phyloP scores from a whole-genome alignment of 2,797 vertebrate genomes.

The Pangasius macronema region DNA sequence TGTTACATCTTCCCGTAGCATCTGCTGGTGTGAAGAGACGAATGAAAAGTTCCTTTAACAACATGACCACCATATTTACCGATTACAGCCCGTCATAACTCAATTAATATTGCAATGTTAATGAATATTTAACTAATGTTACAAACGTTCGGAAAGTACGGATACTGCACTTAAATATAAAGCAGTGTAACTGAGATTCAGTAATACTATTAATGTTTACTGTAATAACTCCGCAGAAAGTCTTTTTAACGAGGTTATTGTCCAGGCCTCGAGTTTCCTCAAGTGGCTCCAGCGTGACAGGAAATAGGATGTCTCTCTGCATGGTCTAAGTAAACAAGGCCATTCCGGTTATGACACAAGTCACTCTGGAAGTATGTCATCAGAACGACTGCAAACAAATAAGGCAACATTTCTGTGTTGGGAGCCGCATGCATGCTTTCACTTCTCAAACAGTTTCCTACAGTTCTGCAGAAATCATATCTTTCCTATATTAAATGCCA shows the following conservation, averaged over 20 bases:
- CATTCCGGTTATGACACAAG: conserved; percentile 14
- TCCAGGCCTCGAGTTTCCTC: conserved; percentile 11
- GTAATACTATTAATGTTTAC: background rate
- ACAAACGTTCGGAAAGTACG: background rate
- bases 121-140: background rate
- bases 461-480: background rate
- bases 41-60: background rate
- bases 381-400: background rate
- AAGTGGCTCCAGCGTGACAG: background rate
- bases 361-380: background rate
- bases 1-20: background rate
- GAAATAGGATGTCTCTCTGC: conserved; percentile 33
- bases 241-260: background rate
- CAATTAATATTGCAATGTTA: background rate
- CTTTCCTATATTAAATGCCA: background rate
- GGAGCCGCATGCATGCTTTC: background rate
- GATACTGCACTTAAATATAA: background rate
- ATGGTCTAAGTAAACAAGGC: conserved; percentile 23
- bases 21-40: background rate
- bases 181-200: background rate
- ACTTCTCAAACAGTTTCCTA: background rate
- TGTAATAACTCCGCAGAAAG: background rate
- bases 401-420: background rate
- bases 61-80: background rate
- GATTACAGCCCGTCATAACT: background rate